phyloP scores from a whole-genome alignment of 2,888 invertebrate species.

The Crossocerus cetratus region DNA sequence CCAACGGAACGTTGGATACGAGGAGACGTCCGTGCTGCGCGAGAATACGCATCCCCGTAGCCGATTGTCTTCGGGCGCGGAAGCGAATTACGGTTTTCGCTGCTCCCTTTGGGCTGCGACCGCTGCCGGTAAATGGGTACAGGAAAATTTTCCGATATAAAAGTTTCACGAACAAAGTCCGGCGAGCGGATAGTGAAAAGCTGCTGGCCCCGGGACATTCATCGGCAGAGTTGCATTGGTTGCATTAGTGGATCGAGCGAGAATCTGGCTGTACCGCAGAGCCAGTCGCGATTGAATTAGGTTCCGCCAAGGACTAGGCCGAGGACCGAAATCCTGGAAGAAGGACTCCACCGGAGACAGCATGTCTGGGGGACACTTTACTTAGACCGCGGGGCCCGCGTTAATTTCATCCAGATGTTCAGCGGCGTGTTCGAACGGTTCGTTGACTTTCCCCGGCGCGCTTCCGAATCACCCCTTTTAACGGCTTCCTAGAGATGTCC shows the following conservation, averaged over 20 bases:
- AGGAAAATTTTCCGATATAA: slow-evolving; percentile 4
- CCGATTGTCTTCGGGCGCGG: slow-evolving; percentile 47
- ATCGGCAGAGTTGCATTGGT: not conserved
- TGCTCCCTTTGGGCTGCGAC: not conserved
- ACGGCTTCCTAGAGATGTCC: slow-evolving; percentile 46
- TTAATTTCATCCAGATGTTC: slow-evolving; percentile 66
- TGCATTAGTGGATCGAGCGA: slow-evolving; percentile 12
- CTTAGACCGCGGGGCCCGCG: slow-evolving; percentile 33
- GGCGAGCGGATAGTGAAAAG: not conserved
- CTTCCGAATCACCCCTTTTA: slow-evolving; percentile 44
- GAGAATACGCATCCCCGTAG: slow-evolving; percentile 8
- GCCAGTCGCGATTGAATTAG: not conserved
- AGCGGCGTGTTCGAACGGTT: slow-evolving; percentile 53
- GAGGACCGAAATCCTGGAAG: slow-evolving; percentile 28
- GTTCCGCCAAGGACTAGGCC: not conserved
- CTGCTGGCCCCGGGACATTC: not conserved
- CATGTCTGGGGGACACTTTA: slow-evolving; percentile 50
- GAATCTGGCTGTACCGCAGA: not conserved
- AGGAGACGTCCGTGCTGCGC: slow-evolving; percentile 7
- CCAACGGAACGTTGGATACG: not conserved
- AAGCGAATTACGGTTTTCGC: slow-evolving; percentile 28
- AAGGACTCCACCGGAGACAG: slow-evolving; percentile 47
- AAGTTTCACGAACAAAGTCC: not conserved
- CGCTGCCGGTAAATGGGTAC: not conserved
- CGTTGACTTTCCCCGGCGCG: slow-evolving; percentile 55